These are phyloP conservation scores for Lithophane ornitopus DNA, from an alignment of 2,888 invertebrate genomes.

Conservation along the genomic window DNA sequence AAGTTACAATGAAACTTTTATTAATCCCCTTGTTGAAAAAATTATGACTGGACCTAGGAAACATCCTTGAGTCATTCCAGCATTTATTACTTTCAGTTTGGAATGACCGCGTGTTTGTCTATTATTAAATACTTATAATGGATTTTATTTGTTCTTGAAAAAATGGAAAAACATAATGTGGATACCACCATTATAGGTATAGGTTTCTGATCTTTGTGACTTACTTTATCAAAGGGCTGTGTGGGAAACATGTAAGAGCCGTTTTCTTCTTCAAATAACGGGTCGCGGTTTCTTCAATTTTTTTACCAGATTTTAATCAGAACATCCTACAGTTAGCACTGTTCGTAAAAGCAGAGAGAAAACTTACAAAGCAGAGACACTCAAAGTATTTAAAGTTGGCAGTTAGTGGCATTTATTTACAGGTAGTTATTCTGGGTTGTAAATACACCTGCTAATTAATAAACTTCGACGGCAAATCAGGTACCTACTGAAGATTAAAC, in stretches of 20 bases:
- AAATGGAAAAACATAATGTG: not conserved
- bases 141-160: not conserved
- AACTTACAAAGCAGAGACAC: conserved; percentile 13
- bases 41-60: not conserved
- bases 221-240: not conserved
- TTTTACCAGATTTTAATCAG: not conserved
- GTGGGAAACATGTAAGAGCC: not conserved
- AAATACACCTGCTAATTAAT: conserved; percentile 58
- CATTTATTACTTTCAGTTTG: not conserved
- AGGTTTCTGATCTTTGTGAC: not conserved
- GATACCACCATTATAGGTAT: not conserved
- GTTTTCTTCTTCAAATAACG: not conserved
- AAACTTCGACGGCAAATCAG: conserved; percentile 45
- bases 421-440: conserved; percentile 34
- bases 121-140: not conserved
- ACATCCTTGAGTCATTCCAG: conserved; percentile 5
- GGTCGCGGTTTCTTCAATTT: not conserved
- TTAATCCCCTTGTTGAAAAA: not conserved
- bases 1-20: not conserved
- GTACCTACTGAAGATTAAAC: conserved; percentile 47
- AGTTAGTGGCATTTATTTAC: conserved; percentile 29
- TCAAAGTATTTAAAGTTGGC: conserved; percentile 43
- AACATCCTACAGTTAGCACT: not conserved
- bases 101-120: not conserved
- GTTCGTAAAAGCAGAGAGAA: conserved; percentile 4